These are phyloP conservation scores for Notodonta dromedarius DNA, from an alignment of 2,888 invertebrate genomes.

Conservation along the genomic window DNA sequence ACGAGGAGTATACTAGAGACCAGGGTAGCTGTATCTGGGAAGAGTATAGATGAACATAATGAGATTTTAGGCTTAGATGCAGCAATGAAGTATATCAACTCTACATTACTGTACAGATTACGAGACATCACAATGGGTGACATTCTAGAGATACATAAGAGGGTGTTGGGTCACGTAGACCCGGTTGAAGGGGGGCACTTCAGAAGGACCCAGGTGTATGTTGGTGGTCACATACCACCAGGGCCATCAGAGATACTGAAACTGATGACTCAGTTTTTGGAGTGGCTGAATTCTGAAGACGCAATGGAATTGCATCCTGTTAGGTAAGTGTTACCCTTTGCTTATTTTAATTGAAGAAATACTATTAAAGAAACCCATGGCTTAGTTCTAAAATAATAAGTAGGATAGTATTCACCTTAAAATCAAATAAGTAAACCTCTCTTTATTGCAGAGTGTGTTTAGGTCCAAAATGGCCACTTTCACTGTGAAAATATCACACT, in stretches of 20 bases:
- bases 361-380: too few species aligned
- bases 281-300: slow-evolving; percentile 96
- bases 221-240: slow-evolving; percentile 97
- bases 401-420: too few species aligned
- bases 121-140: slow-evolving; percentile 92
- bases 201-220: slow-evolving; percentile 95
- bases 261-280: slow-evolving; percentile 94
- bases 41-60: slow-evolving; percentile 98
- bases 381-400: too few species aligned
- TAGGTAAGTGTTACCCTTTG: slow-evolving; percentile 69
- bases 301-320: slow-evolving; percentile 95
- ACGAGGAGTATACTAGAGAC: slow-evolving; percentile 97
- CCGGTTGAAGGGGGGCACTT: slow-evolving; percentile 96
- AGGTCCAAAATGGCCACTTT: too few species aligned
- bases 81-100: slow-evolving; percentile 96
- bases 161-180: slow-evolving; percentile 97
- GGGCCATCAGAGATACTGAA: slow-evolving; percentile 91
- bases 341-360: too few species aligned
- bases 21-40: slow-evolving; percentile 89
- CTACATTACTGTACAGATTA: slow-evolving; percentile 90
- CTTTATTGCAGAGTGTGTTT: too few species aligned
- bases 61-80: slow-evolving; percentile 97
- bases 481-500: too few species aligned
- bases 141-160: slow-evolving; percentile 95
- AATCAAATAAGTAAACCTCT: too few species aligned